phyloP scores from a whole-genome alignment of 2,888 invertebrate genomes.

The Cephus pygmeus region DNA sequence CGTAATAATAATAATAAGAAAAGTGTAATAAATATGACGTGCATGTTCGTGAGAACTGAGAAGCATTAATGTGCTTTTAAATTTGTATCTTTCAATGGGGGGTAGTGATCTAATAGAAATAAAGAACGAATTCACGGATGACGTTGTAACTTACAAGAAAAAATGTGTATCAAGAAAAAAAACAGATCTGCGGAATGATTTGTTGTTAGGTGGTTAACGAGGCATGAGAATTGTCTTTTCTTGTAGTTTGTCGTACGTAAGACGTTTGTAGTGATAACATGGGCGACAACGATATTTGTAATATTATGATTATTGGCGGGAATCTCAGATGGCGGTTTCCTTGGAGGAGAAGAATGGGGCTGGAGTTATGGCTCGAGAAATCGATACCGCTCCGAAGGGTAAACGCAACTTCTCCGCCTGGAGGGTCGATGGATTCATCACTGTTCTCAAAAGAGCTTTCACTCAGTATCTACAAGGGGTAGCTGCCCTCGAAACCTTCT shows the following conservation, averaged over 20 bases:
- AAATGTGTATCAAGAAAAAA: neutral
- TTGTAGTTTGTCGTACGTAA: neutral
- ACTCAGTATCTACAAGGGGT: too few relatives aligned
- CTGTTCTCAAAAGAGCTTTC: too few relatives aligned
- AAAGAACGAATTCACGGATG: neutral
- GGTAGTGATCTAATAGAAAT: neutral
- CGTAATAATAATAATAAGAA: neutral
- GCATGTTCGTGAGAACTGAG: neutral
- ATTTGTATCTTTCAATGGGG: neutral
- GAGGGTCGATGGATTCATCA: too few relatives aligned
- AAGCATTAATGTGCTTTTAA: neutral
- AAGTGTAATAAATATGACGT: too few relatives aligned
- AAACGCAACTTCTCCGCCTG: too few relatives aligned
- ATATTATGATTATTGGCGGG: too few relatives aligned
- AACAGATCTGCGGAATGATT: neutral
- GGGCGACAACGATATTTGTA: too few relatives aligned
- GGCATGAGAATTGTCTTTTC: neutral
- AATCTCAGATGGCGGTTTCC: too few relatives aligned
- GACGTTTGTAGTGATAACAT: neutral
- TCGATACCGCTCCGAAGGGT: too few relatives aligned
- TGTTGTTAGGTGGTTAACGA: neutral
- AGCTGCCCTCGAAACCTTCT: too few relatives aligned
- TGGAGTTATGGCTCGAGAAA: too few relatives aligned
- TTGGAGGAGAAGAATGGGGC: too few relatives aligned
- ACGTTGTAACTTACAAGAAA: neutral